Percentiles rank a stretch among this genome's conserved stretches.
Evolutionary conservation across 2,888 invertebrate genomes (phyloP).

Genomic region (Tupiocoris notatus): DNA sequence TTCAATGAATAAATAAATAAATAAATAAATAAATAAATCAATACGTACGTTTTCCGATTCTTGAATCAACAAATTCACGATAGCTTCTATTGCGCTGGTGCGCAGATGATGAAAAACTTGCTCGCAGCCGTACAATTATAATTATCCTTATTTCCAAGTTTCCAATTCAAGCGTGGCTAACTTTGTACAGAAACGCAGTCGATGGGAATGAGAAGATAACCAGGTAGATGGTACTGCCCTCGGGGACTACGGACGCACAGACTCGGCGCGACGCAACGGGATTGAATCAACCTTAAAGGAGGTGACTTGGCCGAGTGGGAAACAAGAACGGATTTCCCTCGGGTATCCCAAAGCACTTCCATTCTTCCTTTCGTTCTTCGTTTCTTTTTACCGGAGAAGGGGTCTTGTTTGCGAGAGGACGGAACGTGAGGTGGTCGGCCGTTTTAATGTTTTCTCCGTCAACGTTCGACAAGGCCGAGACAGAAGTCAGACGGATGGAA

Average conservation of each 20-base stretch:
- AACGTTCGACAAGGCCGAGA: neutral
- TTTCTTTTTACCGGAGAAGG: neutral
- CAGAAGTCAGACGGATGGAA: neutral
- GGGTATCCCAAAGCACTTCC: conserved; percentile 1
- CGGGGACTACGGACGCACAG: neutral
- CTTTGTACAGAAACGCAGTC: neutral
- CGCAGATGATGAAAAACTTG: no score
- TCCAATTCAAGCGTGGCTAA: no score
- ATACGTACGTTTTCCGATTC: no score
- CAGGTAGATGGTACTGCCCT: neutral
- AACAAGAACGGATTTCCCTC: conserved; percentile 36
- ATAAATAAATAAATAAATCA: no score
- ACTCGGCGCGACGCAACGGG: neutral
- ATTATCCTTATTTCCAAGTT: no score
- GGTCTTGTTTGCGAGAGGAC: neutral
- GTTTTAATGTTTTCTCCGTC: neutral
- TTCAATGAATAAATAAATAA: no score
- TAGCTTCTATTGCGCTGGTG: no score
- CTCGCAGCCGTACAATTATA: no score
- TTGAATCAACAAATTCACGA: no score
- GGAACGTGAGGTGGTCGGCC: neutral
- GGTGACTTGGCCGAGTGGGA: conserved; percentile 23
- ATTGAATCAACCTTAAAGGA: conserved; percentile 37
- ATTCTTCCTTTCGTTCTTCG: neutral
- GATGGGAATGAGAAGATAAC: neutral